Percentiles rank a stretch among this genome's conserved stretches.
Conservation (phyloP, 2,888 invertebrate species). For the Nephrotoma flavescens region DNA sequence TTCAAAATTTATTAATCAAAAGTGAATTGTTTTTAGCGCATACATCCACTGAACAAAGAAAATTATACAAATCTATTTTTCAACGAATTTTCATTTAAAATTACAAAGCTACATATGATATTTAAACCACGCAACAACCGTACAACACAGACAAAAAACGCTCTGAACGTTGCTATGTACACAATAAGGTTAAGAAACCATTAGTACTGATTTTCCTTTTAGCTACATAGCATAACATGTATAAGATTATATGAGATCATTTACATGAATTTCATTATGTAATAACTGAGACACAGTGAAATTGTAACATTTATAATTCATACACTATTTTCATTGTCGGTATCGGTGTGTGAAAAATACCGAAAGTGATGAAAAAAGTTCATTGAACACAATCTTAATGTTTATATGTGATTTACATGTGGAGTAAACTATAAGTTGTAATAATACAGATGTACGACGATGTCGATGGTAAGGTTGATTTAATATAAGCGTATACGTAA, state of each 20-base stretch:
- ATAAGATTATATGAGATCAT: neutral
- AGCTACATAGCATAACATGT: neutral
- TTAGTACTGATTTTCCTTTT: neutral
- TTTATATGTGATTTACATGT: neutral
- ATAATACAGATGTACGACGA: no score
- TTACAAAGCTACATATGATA: neutral
- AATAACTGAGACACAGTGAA: neutral
- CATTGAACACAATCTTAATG: neutral
- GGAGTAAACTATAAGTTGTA: no score
- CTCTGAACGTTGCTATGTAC: neutral
- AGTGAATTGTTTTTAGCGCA: neutral
- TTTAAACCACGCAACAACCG: neutral
- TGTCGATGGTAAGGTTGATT: no score
- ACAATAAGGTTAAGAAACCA: neutral
- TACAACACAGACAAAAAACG: neutral
- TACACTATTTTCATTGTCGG: neutral
- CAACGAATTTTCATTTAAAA: neutral
- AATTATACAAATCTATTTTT: neutral
- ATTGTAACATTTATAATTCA: neutral
- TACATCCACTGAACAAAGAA: neutral
- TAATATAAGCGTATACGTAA: no score
- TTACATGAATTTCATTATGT: neutral
- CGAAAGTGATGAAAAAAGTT: neutral
- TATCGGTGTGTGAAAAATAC: neutral
- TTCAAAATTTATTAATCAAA: neutral